Percentiles rank a stretch among this genome's conserved stretches.
These are phyloP conservation scores for Smittia aterrima DNA, from an alignment of 2,888 invertebrate genomes.

Conservation along the genomic window DNA sequence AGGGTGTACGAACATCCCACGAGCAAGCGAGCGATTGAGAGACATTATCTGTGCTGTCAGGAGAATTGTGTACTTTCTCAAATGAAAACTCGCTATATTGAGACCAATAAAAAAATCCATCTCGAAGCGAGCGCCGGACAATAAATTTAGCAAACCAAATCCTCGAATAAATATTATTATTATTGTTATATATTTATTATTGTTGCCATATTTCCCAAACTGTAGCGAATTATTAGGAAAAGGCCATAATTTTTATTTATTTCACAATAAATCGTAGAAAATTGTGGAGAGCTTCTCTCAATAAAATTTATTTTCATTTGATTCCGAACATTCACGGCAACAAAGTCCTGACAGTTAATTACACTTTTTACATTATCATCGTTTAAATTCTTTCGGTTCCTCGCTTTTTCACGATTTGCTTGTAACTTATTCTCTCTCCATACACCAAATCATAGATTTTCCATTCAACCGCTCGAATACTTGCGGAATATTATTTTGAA, in stretches of 20 bases:
- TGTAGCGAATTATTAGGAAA: conserved; percentile 39
- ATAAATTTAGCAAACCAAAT: conserved; percentile 42
- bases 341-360: conserved; percentile 33
- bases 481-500: conserved; percentile 36
- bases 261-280: conserved; percentile 40
- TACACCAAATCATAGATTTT: conserved; percentile 35
- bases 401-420: not conserved
- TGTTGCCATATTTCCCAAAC: conserved; percentile 36
- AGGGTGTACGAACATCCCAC: conserved; percentile 25
- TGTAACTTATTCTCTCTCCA: conserved; percentile 11
- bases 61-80: conserved; percentile 21
- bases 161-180: conserved; percentile 41
- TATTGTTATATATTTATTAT: conserved; percentile 41
- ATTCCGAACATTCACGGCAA: not conserved
- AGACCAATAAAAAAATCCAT: conserved; percentile 40
- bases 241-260: conserved; percentile 41
- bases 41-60: not conserved
- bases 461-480: conserved; percentile 1
- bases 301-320: conserved; percentile 40
- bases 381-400: conserved; percentile 10
- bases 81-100: conserved; percentile 39
- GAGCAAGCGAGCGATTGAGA: not conserved
- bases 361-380: conserved; percentile 24
- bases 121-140: conserved; percentile 23
- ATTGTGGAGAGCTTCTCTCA: conserved; percentile 38